These are phyloP conservation scores for Orcinus orca DNA, from an alignment of 2,113 vertebrate species.

Conservation along the genomic window DNA sequence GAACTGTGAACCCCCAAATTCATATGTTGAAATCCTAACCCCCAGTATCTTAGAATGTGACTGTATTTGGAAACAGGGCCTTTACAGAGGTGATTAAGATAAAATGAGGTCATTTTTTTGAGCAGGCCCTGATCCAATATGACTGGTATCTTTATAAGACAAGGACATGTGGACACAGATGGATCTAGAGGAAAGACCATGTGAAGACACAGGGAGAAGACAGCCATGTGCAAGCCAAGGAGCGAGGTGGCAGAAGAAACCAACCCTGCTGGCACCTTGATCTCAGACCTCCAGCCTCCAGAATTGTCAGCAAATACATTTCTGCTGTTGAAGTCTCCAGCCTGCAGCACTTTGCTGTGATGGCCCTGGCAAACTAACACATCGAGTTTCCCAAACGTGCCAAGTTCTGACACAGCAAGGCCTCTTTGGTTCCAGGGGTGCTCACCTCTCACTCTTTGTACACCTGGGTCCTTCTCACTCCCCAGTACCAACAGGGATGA, in stretches of 20 bases:
- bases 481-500: background rate
- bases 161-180: background rate
- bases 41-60: background rate
- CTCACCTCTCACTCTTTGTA: no score
- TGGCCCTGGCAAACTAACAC: background rate
- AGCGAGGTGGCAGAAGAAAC: background rate
- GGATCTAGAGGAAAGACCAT: background rate
- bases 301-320: background rate
- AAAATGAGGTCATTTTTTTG: background rate
- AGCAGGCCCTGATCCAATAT: background rate
- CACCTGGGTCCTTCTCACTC: background rate
- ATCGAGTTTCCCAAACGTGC: background rate
- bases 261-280: background rate
- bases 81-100: background rate
- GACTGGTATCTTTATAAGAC: background rate
- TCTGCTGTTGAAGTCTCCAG: background rate
- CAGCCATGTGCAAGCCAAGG: background rate
- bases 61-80: background rate
- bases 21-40: background rate
- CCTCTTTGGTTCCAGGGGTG: background rate
- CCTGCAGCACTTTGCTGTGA: background rate
- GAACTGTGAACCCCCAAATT: background rate
- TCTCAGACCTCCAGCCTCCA: background rate
- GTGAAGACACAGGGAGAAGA: background rate
- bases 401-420: background rate